Evolutionary conservation across 1,140 invertebrate species (phyloP), one percentile per base, ranked within the genome.

Genomic region (Hyles euphorbiae): DNA sequence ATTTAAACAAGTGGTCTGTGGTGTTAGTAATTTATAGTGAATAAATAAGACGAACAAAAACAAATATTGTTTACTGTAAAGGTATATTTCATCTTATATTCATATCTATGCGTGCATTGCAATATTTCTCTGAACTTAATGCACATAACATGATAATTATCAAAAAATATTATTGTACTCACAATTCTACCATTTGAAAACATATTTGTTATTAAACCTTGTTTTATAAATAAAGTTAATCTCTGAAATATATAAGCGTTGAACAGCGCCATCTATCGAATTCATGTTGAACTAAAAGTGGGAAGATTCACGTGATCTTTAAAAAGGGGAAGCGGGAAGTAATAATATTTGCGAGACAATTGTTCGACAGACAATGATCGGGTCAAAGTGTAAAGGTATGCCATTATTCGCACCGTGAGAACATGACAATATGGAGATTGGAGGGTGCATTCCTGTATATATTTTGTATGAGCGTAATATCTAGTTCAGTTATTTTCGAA

Each of bases 391-490:
- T 74, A 79, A 68, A 33, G 45, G 43, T 55, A 47, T 45, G 10
- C 32, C 22, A 22, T 22, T 22, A 22, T 22, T 22, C 8, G 53
- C 67, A 48, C 60, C 74, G 76, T 83, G 75, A 66, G 77, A 82
- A 84, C 58, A 57, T 53, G 53, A 48, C 49, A 69, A 64, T 70
- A 61, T 49, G 49, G 60, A n/a, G n/a, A n/a, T n/a, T n/a, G n/a
- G n/a, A 72, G 83, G 81, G 83, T 76, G 75, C 34, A 81, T 70
- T 67, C 62, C 54, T 70, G 68, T 86, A 83, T 81, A 87, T 67
- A 84, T 72, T 72, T 73, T 65, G 68, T 22, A 59, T 52, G 49
- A 64, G 53, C 53, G 40, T 75, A 71, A 67, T 63, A 63, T 81
- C 58, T 6, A 56, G 69, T 76, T 82, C 72, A 87, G 83, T 83